Percentiles rank a stretch among this genome's conserved stretches.
phyloP scores from a whole-genome alignment of 2,797 vertebrate genomes.

The Vipera ursinii region DNA sequence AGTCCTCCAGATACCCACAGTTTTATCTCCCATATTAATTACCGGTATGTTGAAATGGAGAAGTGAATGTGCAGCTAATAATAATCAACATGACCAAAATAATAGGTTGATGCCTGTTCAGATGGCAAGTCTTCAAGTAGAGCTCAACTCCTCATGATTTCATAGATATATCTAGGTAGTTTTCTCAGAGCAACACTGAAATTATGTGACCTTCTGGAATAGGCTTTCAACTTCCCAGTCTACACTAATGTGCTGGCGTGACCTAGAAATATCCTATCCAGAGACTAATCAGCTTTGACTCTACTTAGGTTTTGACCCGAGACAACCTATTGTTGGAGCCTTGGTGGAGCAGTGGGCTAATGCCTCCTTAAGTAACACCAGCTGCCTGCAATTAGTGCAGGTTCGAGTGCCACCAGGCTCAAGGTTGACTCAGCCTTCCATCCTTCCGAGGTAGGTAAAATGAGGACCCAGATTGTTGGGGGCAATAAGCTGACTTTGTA shows the following conservation, averaged over 20 bases:
- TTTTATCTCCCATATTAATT: neutral
- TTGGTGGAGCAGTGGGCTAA: too few relatives aligned
- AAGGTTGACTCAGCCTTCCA: too few relatives aligned
- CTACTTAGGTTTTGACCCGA: neutral
- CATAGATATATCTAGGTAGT: neutral
- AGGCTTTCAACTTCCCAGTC: neutral
- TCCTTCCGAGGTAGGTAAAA: too few relatives aligned
- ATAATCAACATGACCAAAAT: neutral
- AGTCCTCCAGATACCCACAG: neutral
- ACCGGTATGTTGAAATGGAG: too few relatives aligned
- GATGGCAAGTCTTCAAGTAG: neutral
- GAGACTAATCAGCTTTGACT: neutral
- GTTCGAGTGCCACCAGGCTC: too few relatives aligned
- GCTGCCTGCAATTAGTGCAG: too few relatives aligned
- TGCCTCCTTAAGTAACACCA: too few relatives aligned
- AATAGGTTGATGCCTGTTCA: neutral
- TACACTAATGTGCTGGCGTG: neutral
- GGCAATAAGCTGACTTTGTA: too few relatives aligned
- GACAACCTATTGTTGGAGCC: neutral
- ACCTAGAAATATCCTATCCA: neutral
- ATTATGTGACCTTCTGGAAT: neutral
- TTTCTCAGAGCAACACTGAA: neutral
- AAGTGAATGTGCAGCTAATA: neutral
- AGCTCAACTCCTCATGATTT: neutral
- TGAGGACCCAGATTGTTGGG: too few relatives aligned